Evolutionary conservation across 2,113 vertebrate species (phyloP), one percentile per base, ranked within the genome.

Genomic region (Alaudala cheleensis): DNA sequence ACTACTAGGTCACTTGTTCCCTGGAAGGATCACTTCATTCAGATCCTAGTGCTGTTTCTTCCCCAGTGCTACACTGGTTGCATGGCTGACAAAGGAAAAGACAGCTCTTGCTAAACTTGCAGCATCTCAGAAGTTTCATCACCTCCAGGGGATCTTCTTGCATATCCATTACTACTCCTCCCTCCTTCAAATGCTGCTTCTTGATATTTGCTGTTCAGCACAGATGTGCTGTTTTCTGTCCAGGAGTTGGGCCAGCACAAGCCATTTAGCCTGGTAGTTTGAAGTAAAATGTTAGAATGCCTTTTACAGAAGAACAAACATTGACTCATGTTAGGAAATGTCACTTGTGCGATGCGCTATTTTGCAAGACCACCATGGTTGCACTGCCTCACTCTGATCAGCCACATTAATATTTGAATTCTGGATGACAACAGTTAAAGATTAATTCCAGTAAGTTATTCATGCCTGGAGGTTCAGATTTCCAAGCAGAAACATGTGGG

Each of bases 401-500:
- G 42, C 42, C 89, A 91, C 86, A 77, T 84, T 76, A 87, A 79
- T 92, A 79, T 74, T 76, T 91, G 89, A 95, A 91, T 89, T 79
- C 69, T 42, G 77, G 49, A 81, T 89, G 69, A 84, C 91, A 95
- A 88, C 45, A 67, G 51, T 18, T 79, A 37, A 91, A 92, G 89
- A 96, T 91, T 91, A 96, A 91, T 95, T 95, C 74, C 87, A 62
- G 65, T 47, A 89, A 96, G 86, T 93, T 93, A 89, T 85, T 89
- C 84, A 69, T 0, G 37, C 77, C 91, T 65, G 45, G 42, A 92
- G 81, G 84, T 73, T 94, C 78, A 72, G 23, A 85, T 85, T 92
- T 79, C 66, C 80, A 96, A 84, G 89, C 23, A 93, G 77, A 95
- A 87, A 12, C 33, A 77, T 73, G 79, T 82, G 61, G 77, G 60